These are phyloP conservation scores for Xanthostigma xanthostigma DNA, from an alignment of 2,888 invertebrate species.

Conservation along the genomic window DNA sequence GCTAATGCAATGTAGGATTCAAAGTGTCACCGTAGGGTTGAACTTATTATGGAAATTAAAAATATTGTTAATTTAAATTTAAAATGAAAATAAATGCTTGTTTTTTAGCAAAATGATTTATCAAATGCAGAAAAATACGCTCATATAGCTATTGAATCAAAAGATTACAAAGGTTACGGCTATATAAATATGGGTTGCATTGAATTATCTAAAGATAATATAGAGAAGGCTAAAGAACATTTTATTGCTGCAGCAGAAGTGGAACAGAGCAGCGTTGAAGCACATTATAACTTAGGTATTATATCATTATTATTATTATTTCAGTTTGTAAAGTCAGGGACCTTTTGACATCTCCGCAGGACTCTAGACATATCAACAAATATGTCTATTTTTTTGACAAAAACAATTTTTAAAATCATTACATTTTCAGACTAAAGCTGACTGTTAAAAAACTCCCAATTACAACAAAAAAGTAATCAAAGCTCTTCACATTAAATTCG, in stretches of 20 bases:
- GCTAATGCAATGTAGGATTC: too few relatives aligned
- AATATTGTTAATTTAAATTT: slow-evolving; percentile 1
- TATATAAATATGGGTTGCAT: slow-evolving; percentile 77
- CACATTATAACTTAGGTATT: slow-evolving; percentile 67
- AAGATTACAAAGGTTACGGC: slow-evolving; percentile 66
- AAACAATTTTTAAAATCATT: too few relatives aligned
- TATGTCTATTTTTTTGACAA: too few relatives aligned
- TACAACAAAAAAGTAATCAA: too few relatives aligned
- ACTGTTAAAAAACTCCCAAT: too few relatives aligned
- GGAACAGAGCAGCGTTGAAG: slow-evolving; percentile 72
- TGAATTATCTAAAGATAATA: slow-evolving; percentile 50
- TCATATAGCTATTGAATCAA: slow-evolving; percentile 55
- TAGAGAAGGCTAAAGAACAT: slow-evolving; percentile 53
- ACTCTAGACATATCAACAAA: too few relatives aligned
- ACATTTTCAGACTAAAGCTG: too few relatives aligned
- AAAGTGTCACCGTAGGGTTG: background rate
- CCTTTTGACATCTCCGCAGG: too few relatives aligned
- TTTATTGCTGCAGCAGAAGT: slow-evolving; percentile 62
- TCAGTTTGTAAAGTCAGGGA: background rate
- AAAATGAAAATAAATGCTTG: slow-evolving; percentile 3
- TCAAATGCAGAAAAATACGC: slow-evolving; percentile 64
- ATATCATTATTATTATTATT: slow-evolving; percentile 11
- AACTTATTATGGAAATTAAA: background rate
- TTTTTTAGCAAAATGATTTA: slow-evolving; percentile 56
- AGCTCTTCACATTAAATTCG: too few relatives aligned